Base-by-base conservation (phyloP, 2,888 invertebrate genomes). In the Stenoptilia bipunctidactyla region DNA sequence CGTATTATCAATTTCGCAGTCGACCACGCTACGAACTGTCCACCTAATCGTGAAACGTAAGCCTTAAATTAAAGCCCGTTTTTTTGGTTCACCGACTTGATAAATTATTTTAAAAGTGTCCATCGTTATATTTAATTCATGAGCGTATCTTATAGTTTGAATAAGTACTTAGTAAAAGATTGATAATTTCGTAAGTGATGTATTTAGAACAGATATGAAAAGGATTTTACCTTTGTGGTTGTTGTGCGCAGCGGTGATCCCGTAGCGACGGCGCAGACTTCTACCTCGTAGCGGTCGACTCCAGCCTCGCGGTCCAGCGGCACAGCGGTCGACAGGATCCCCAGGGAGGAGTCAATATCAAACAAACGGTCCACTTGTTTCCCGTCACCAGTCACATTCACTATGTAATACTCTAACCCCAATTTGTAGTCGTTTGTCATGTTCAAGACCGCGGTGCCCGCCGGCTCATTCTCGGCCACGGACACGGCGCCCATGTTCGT, bases 331-430 rank as follows among this genome's bases (percentile, higher is more conserved):
- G 93, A 93, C 52, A 98, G 80, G 56, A 94, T 92, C 36, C 97
- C 97, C 61, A 93, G 85, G 51, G 92, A 91, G 14, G 92, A 89
- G 77, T 97, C 96, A 60, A 98, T 92, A 63, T 94, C 94, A 70
- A 98, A 98, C 56, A 95, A 85, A 60, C 94, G 88, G 80, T 95
- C 94, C 63, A 93, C 93, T 82, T 93, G 92, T 52, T 85, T 86
- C 46, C 90, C 91, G 50, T 77, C 85, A 65, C 88, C 89, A 57
- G 92, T 92, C 71, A 92, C 92, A 82, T 92, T 92, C 56, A 94
- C 94, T 70, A 97, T 92, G 79, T 94, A 96, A 83, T 94, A 97
- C 72, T 95, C 94, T 67, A 96, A 87, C 40, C 87, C 87, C 40
- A 76, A 83, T 56, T 86, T 85, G 51, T 88, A 87, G 50, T 88